Conservation (phyloP, 2,888 invertebrate genomes). For the Pyrgus malvae region DNA sequence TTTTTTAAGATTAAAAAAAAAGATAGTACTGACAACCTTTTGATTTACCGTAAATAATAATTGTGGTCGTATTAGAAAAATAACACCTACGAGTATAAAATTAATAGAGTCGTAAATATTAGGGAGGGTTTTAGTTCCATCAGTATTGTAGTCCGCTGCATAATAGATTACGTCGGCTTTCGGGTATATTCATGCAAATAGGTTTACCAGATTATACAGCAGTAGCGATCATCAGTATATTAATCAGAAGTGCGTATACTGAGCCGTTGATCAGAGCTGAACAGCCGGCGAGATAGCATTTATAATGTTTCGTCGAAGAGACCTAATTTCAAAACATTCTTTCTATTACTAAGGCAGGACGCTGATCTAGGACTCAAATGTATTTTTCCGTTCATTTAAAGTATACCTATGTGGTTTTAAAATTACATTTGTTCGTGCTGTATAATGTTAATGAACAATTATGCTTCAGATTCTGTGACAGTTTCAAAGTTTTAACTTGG, state of each 20-base stretch:
- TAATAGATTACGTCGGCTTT: constrained; percentile 17
- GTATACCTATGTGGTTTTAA: no score
- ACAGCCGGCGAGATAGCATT: neutral
- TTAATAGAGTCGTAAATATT: constrained; percentile 7
- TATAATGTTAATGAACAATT: no score
- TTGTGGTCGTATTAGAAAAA: neutral
- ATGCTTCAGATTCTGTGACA: no score
- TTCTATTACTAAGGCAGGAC: no score
- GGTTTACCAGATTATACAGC: constrained; percentile 9
- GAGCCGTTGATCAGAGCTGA: neutral
- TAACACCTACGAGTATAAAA: neutral
- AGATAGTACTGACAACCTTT: no score
- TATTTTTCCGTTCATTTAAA: no score
- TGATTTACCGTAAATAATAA: neutral
- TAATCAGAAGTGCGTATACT: constrained; percentile 1
- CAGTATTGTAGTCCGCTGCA: constrained; percentile 2
- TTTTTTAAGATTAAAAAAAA: neutral
- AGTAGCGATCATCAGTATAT: constrained; percentile 6
- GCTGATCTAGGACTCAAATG: no score
- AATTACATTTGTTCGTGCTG: no score
- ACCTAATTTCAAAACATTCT: no score
- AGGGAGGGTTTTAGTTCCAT: neutral
- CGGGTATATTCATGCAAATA: constrained; percentile 22
- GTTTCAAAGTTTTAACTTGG: no score
- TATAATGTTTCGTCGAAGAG: neutral